Evolutionary conservation across 1,140 invertebrate species (phyloP).

Genomic region (Notospermus geniculatus): DNA sequence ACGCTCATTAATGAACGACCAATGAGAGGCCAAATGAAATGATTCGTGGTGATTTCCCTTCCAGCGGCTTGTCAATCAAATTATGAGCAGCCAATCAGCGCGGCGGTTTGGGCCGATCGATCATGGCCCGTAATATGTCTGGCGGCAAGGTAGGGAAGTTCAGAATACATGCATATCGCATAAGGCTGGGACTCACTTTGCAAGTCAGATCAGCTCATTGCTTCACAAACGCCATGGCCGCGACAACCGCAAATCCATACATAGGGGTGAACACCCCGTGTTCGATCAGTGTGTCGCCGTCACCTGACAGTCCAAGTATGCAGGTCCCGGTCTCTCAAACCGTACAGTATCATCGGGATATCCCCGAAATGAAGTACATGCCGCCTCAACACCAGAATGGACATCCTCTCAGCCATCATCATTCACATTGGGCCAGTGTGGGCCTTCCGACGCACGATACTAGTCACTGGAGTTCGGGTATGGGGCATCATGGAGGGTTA

Average conservation of each 20-base stretch:
- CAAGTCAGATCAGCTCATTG: constrained; percentile 3
- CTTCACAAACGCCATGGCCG: constrained; percentile 27
- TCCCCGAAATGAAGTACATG: constrained; percentile 91
- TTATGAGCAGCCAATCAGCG: constrained; percentile 1
- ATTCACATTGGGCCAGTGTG: constrained; percentile 79
- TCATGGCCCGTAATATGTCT: neutral
- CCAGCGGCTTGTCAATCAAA: constrained; percentile 6
- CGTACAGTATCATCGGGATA: constrained; percentile 39
- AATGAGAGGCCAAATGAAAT: constrained; percentile 3
- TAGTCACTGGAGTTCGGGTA: constrained; percentile 61
- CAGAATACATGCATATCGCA: constrained; percentile 9
- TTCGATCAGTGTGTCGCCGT: constrained; percentile 30
- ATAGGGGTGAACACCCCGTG: constrained; percentile 38
- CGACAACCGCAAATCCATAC: constrained; percentile 38
- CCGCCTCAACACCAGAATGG: constrained; percentile 65
- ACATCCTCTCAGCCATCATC: constrained; percentile 62
- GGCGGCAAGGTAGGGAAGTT: neutral
- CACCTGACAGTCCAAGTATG: constrained; percentile 34
- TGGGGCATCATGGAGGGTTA: constrained; percentile 18
- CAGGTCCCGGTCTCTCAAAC: constrained; percentile 31
- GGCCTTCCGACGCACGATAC: constrained; percentile 67
- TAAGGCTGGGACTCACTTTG: constrained; percentile 8
- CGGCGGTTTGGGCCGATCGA: neutral
- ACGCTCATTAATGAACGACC: constrained; percentile 6
- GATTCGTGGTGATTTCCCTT: constrained; percentile 9